Base-by-base conservation (phyloP, 2,113 vertebrate genomes). In the Chaetops frenatus region DNA sequence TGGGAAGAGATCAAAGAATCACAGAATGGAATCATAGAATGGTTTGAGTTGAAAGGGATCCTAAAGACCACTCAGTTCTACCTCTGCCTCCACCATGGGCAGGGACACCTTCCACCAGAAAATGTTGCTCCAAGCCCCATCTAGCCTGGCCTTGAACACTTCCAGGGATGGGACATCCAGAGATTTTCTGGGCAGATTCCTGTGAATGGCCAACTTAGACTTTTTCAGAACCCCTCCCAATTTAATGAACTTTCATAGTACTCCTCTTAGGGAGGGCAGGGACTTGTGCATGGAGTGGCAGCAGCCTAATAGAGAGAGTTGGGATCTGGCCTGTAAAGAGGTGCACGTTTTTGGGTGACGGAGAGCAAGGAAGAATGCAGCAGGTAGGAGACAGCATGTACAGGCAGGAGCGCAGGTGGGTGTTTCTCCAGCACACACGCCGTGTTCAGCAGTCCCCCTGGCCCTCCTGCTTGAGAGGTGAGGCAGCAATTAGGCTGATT, bases 401-500 rank as follows among this genome's bases (percentile, higher is more conserved):
- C 22, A 22, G 92, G 79, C 94, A 96, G 81, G 95, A 90, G 28
- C 0, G 0, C 0, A 0, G 73, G 50, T 4, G 42, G 73, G 66
- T 72, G 82, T 88, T 96, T 42, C 92, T 96, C n/a, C 44, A 92
- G 60, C 35, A n/a, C 89, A 64, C 7, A 40, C 0, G 7, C 44
- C 0, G 1, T 21, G 7, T 80, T 95, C 89, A 72, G 84, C 76
- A 94, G 91, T 85, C 81, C 89, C 91, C 69, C n/a, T 71, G 69
- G 91, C 76, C 65, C 69, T 88, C 81, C 69, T 79, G 81, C 48
- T 20, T n/a, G 84, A 47, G 70, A 89, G 66, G 48, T 5, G 33
- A 94, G 86, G 91, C 91, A 89, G 94, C 78, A 94, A 92, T 94
- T 89, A 95, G 31, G 53, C 45, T 85, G 89, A 81, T 27, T 94